Evolutionary conservation across 2,113 vertebrate species (phyloP).

Genomic region (Mormyrus lacerda): DNA sequence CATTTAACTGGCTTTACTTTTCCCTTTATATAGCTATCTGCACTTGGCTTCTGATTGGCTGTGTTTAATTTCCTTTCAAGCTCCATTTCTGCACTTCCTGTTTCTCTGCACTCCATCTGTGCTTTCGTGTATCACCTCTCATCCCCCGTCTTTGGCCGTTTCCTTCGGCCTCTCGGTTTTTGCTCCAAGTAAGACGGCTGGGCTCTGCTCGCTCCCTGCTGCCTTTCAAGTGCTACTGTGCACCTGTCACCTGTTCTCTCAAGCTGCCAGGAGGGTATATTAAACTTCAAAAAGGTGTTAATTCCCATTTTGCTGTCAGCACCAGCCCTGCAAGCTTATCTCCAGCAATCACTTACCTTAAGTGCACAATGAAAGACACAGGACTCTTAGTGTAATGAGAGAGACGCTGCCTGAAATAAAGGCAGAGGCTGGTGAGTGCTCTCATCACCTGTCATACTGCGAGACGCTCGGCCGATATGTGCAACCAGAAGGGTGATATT

Average conservation of each 20-base stretch:
- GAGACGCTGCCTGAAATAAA: background rate
- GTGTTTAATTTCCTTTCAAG: background rate
- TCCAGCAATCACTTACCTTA: conserved; percentile 12
- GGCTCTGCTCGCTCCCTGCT: background rate
- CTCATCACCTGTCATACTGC: background rate
- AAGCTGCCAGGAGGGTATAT: conserved; percentile 10
- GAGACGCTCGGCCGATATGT: background rate
- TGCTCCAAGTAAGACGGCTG: background rate
- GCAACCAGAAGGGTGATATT: background rate
- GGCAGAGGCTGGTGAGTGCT: background rate
- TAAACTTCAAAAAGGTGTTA: conserved; percentile 22
- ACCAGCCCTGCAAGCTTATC: conserved; percentile 19
- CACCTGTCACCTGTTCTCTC: conserved; percentile 8
- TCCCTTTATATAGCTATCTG: background rate
- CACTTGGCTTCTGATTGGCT: background rate
- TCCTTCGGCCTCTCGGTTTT: background rate
- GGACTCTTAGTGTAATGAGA: conserved; percentile 20
- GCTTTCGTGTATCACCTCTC: background rate
- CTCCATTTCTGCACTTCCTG: background rate
- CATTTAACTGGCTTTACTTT: background rate
- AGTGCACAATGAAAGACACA: background rate
- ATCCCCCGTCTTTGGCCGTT: background rate
- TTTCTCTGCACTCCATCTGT: background rate
- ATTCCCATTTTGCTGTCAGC: conserved; percentile 24
- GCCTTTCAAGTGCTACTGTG: background rate